Evolutionary conservation across 1,140 invertebrate species (phyloP), one percentile per base, ranked within the genome.

Genomic region (Uloborus diversus): DNA sequence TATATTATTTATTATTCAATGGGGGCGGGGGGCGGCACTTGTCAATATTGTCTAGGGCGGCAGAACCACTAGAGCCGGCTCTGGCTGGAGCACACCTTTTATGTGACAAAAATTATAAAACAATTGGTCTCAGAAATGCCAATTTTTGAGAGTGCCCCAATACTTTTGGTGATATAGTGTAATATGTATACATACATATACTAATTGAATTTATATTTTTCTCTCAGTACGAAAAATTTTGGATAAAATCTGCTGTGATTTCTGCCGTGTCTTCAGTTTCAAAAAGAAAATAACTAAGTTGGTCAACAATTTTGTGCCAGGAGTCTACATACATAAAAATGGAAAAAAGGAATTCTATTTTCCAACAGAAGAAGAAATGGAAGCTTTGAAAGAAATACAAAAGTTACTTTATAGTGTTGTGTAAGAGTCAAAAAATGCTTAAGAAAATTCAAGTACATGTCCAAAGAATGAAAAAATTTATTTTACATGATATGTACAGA

Each of bases 281-380:
- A 68, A 49, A 68, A 28, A 59, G 2, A 79, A 69, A 37, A 35
- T 56, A 0, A 7, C 13, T 4, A n/a, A 49, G 13, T 20, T 61
- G 23, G 28, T 69, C 28, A 49, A 17, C 17, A 62, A 35, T 27
- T 61, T 37, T 4, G 53, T 37, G 23, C 76, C 76, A 2, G 76
- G 76, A 9, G 28, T 79, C 7, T 49, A 79, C 27, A 23, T 49
- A 5, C 76, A 69, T 30, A 59, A 68, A 30, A 61, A 79, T 20
- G 76, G 64, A 1, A 23, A 49, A 14, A 49, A 23, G 25, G 76
- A 79, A 35, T 23, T 9, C 7, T 79, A 79, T 37, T 17, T 20
- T 1, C 37, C 76, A 4, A 68, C 65, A 23, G 53, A 79, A 68
- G 76, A 79, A 61, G 76, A 79, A 49, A n/a, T 61, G 4, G 49